These are phyloP conservation scores for Acleris cristana DNA, from an alignment of 2,888 invertebrate genomes.

Conservation along the genomic window DNA sequence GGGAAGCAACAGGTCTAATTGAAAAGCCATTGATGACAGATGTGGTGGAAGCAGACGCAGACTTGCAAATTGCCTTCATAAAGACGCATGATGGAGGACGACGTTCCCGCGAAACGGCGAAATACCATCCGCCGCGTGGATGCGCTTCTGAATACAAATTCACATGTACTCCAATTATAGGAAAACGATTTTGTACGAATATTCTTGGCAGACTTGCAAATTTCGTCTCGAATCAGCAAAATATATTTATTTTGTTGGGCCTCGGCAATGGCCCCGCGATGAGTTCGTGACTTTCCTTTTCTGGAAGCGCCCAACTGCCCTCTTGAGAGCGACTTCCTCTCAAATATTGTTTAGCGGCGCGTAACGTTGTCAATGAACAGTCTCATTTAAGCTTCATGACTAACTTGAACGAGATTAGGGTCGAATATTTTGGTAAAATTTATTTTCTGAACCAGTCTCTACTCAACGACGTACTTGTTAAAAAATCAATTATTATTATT, in stretches of 20 bases:
- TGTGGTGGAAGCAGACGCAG: slow-evolving; percentile 50
- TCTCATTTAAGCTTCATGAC: slow-evolving; percentile 37
- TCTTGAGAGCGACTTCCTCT: slow-evolving; percentile 46
- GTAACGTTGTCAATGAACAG: slow-evolving; percentile 36
- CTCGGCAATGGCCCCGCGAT: slow-evolving; percentile 67
- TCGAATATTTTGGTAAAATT: slow-evolving; percentile 10
- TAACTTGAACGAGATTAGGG: slow-evolving; percentile 31
- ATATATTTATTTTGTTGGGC: slow-evolving; percentile 81
- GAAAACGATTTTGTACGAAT: slow-evolving; percentile 84
- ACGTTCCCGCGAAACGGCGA: slow-evolving; percentile 74
- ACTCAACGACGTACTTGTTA: background rate
- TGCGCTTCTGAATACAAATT: slow-evolving; percentile 84
- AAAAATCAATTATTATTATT: background rate
- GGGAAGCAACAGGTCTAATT: slow-evolving; percentile 8
- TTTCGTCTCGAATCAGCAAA: slow-evolving; percentile 80
- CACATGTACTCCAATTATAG: slow-evolving; percentile 84
- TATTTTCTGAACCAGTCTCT: background rate
- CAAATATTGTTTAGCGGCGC: slow-evolving; percentile 39
- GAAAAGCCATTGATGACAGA: slow-evolving; percentile 28
- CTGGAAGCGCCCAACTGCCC: slow-evolving; percentile 57
- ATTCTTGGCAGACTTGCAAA: slow-evolving; percentile 84
- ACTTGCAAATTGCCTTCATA: slow-evolving; percentile 77
- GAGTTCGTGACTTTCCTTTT: slow-evolving; percentile 70
- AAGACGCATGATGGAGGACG: slow-evolving; percentile 81
- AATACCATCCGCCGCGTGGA: slow-evolving; percentile 79